Conservation (phyloP, 2,888 invertebrate species). For the Hydropsyche betteni region DNA sequence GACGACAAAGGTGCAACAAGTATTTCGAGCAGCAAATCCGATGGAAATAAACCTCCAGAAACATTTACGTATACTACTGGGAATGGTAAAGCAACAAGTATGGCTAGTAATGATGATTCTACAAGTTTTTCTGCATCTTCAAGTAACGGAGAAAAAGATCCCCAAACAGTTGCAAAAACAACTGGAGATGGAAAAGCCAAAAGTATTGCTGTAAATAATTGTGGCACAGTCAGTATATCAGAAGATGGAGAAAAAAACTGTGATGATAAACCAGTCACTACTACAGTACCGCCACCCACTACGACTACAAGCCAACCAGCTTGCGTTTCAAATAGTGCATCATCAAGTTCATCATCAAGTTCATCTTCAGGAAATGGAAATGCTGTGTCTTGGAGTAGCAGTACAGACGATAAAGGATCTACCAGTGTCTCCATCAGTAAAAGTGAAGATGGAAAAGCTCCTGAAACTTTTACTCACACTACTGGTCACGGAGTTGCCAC, state of each 20-base stretch:
- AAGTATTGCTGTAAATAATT: constrained; percentile 36
- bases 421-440: constrained; percentile 40
- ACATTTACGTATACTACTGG: constrained; percentile 49
- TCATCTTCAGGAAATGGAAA: background rate
- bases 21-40: constrained; percentile 39
- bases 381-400: background rate
- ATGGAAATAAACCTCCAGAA: constrained; percentile 45
- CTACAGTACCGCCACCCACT: background rate
- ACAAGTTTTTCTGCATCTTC: constrained; percentile 3
- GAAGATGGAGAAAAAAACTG: background rate
- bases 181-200: constrained; percentile 40
- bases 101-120: constrained; percentile 33
- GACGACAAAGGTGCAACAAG: constrained; percentile 30
- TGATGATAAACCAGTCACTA: background rate
- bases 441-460: constrained; percentile 45
- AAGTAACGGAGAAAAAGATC: constrained; percentile 21
- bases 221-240: constrained; percentile 32
- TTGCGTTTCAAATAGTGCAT: too few relatives aligned
- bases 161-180: constrained; percentile 32
- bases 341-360: background rate
- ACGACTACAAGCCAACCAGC: background rate
- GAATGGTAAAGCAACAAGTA: constrained; percentile 40
- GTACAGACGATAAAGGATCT: constrained; percentile 19
- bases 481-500: constrained; percentile 45
- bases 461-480: constrained; percentile 46